Evolutionary conservation across 1,140 invertebrate genomes (phyloP), one percentile per base, ranked within the genome.

Genomic region (Sesamia nonagrioides): DNA sequence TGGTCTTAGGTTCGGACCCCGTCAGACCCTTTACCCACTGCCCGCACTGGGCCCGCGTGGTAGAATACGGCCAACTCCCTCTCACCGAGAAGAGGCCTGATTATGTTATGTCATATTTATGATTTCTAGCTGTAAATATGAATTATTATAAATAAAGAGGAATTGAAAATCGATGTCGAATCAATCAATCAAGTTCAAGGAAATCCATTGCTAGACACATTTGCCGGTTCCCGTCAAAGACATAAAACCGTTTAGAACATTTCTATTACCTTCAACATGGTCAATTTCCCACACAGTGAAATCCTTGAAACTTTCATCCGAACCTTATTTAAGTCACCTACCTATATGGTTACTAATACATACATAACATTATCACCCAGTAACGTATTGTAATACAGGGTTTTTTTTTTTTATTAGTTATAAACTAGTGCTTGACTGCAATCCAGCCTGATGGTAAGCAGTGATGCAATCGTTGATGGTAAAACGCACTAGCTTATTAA

Each of bases 321-420:
- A 58, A 15, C 13, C 27, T 13, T 58, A 3, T 21, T 27, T 7
- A 11, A 6, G n/a, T 17, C 27, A 15, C 60, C 33, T 40, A 15
- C 60, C 33, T 40, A 60, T 35, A 60, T 35, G 60, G 33, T 40
- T 37, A 37, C 35, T 37, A 61, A 66, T 66, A 18, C n/a, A n/a
- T n/a, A 27, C 45, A 11, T 69, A 48, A 27, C 21, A 50, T 69
- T 69, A 69, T 69, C 66, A 69, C 66, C 66, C 15, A 69, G 66
- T 69, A 69, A 69, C 66, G 33, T 61, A 40, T 68, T 68, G 21
- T 69, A 68, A 50, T 18, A 48, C 4, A 18, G 42, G 11, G n/a
- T n/a, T n/a, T n/a, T n/a, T n/a, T n/a, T n/a, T n/a, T n/a, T n/a
- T n/a, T n/a, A n/a, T n/a, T n/a, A n/a, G n/a, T n/a, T n/a, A n/a